Evolutionary conservation across 2,888 invertebrate genomes (phyloP), one percentile per base, ranked within the genome.

Genomic region (Andrena bicolor): DNA sequence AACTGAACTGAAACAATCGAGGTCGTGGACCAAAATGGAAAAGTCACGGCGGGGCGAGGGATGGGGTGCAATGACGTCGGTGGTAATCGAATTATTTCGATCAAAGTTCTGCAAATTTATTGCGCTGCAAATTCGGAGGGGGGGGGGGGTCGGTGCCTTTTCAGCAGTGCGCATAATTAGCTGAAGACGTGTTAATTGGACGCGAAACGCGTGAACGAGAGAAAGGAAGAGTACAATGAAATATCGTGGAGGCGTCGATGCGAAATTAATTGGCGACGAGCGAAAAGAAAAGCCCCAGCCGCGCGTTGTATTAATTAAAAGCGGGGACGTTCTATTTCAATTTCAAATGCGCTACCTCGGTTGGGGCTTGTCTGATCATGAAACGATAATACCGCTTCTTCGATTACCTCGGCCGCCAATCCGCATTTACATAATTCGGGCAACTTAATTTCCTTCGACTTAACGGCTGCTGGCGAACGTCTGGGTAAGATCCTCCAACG

Each of bases 401-500:
- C 73, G 76, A 77, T 70, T 80, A 80, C 75, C 76, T 53, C 74
- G 20, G 80, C 88, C 76, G 82, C 88, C 56, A 72, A 85, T 79
- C 85, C 77, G 71, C 58, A 88, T 88, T 88, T 88, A 80, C 86
- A 88, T 88, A 88, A 88, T 86, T 88, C 80, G 70, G 63, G 71
- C 80, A 88, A 88, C 83, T 88, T 87, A 80, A 88, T 84, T 84
- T 86, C 86, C 80, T 76, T 20, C 71, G 64, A 77, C 84, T 79
- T 76, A 35, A 41, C 69, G 64, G 49, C 35, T 28, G 23, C 23
- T 23, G 28, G 63, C 53, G 53, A 41, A 64, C 58, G 58, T 32
- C 41, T 32, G 48, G 41, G 28, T 49, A 35, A 71, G 69, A 70
- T 69, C 80, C 32, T 61, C 32, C 16, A 5, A 48, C 20, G 41